These are phyloP conservation scores for Aphidius ervi DNA, from an alignment of 1,140 invertebrate genomes.

Conservation along the genomic window DNA sequence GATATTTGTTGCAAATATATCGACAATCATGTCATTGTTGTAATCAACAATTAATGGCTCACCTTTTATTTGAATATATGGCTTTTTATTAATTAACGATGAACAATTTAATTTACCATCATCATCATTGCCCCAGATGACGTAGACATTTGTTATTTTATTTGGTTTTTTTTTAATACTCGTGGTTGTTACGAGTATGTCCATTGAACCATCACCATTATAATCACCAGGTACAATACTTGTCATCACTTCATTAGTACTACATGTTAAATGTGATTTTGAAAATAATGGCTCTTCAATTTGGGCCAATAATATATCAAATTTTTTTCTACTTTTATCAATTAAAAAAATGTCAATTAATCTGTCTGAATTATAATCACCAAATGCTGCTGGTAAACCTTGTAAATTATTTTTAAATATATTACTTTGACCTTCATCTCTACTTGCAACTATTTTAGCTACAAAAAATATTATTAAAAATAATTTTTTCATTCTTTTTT, in stretches of 20 bases:
- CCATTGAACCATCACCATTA: slow-evolving; percentile 92
- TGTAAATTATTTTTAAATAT: slow-evolving; percentile 65
- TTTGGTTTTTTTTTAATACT: slow-evolving; percentile 26
- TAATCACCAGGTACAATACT: slow-evolving; percentile 90
- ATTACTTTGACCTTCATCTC: slow-evolving; percentile 57
- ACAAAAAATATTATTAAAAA: slow-evolving; percentile 3
- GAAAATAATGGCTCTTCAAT: slow-evolving; percentile 75
- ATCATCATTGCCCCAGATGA: slow-evolving; percentile 69
- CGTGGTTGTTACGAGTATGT: slow-evolving; percentile 74
- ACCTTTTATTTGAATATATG: slow-evolving; percentile 60
- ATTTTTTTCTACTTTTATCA: slow-evolving; percentile 58
- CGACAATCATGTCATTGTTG: slow-evolving; percentile 90
- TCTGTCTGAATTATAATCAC: slow-evolving; percentile 95
- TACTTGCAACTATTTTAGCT: slow-evolving; percentile 22
- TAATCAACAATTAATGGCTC: slow-evolving; percentile 87
- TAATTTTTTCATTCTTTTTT: slow-evolving; percentile 13
- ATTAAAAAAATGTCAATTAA: slow-evolving; percentile 89
- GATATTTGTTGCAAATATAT: slow-evolving; percentile 76
- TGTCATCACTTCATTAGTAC: slow-evolving; percentile 59
- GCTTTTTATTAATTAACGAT: slow-evolving; percentile 45
- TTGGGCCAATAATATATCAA: slow-evolving; percentile 70
- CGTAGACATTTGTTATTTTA: slow-evolving; percentile 55
- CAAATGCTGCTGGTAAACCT: slow-evolving; percentile 86
- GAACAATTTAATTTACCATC: slow-evolving; percentile 63
- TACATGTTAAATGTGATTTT: slow-evolving; percentile 56